Evolutionary conservation across 2,797 vertebrate species (phyloP).

Genomic region (Hoplostethus atlanticus): DNA sequence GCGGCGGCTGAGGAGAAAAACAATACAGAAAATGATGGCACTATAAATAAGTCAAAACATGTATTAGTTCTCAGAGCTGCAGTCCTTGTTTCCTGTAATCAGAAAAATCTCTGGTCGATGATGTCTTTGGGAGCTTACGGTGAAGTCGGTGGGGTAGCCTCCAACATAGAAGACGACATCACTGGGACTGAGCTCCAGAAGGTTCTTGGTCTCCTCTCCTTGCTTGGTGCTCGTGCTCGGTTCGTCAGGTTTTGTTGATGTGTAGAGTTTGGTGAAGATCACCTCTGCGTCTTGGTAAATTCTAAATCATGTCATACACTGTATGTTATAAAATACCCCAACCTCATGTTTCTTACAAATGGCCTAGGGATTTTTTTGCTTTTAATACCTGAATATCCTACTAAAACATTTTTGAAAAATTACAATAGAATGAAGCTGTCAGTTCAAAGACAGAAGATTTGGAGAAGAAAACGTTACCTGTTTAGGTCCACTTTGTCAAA

Average conservation of each 20-base stretch:
- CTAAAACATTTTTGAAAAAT: background rate
- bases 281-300: conserved; percentile 84
- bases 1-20: conserved; percentile 86
- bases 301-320: conserved; percentile 58
- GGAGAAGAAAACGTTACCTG: conserved; percentile 70
- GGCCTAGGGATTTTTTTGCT: no score
- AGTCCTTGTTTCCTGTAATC: background rate
- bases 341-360: background rate
- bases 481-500: conserved; percentile 81
- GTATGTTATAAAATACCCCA: background rate
- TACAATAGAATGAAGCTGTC: background rate
- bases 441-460: background rate
- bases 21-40: conserved; percentile 8
- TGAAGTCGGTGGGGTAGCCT: conserved; percentile 83
- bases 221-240: accelerated
- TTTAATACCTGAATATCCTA: no score
- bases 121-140: conserved; percentile 68
- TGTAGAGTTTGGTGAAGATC: conserved; percentile 58
- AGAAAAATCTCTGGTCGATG: background rate
- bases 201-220: conserved; percentile 66
- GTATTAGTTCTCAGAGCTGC: background rate
- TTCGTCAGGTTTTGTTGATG: accelerated
- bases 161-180: conserved; percentile 86
- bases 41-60: conserved; percentile 6
- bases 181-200: conserved; percentile 75